Evolutionary conservation across 2,888 invertebrate species (phyloP).

Genomic region (Mythimna impura): DNA sequence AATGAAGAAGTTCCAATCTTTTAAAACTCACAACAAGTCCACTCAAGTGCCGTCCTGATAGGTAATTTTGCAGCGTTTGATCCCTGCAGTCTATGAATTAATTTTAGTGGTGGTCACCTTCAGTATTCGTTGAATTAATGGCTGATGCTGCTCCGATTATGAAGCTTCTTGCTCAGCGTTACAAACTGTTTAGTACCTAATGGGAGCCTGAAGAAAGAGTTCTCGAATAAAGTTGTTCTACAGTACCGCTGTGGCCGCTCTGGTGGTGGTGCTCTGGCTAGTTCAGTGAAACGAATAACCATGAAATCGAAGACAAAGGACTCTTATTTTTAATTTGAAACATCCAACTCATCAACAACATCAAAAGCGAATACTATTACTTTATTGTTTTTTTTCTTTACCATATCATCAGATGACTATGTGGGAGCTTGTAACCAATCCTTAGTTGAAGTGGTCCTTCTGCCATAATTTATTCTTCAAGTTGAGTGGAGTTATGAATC

Average conservation of each 20-base stretch:
- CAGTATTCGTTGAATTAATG: not conserved
- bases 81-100: not conserved
- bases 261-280: no score
- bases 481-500: constrained; percentile 30
- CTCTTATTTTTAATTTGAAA: no score
- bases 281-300: no score
- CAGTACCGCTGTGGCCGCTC: no score
- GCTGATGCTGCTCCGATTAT: not conserved
- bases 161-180: not conserved
- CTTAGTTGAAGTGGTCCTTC: constrained; percentile 27
- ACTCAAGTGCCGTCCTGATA: not conserved
- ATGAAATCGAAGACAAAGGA: no score
- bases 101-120: not conserved
- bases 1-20: constrained; percentile 24
- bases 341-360: no score
- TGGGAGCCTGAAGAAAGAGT: not conserved
- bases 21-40: not conserved
- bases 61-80: not conserved
- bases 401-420: not conserved
- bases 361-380: no score
- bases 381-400: not conserved
- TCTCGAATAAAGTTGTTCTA: no score
- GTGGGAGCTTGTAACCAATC: not conserved
- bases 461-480: not conserved
- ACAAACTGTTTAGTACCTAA: no score